Evolutionary conservation across 1,140 invertebrate genomes (phyloP).

Genomic region (Choristoneura fumiferana): DNA sequence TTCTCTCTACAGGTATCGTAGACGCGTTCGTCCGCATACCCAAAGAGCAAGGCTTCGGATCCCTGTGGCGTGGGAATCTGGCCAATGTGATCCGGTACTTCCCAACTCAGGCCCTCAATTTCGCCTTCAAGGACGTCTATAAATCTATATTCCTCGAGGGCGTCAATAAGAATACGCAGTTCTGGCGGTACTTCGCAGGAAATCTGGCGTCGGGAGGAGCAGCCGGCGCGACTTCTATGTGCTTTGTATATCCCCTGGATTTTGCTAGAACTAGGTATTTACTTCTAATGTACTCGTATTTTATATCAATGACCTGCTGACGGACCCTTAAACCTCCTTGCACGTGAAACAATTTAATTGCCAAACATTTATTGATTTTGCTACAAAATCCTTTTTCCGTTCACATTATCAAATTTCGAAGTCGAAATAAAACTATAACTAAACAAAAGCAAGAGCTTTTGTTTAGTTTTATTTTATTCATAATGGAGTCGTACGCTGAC

Average conservation of each 20-base stretch:
- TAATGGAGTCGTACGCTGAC: no score
- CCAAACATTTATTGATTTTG: no score
- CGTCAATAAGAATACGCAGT: slow-evolving; percentile 93
- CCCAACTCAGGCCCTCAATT: slow-evolving; percentile 97
- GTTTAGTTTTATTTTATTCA: no score
- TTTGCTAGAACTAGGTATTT: slow-evolving; percentile 93
- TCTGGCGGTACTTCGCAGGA: slow-evolving; percentile 90
- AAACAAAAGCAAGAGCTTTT: no score
- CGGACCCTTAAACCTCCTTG: no score
- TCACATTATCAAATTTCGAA: no score
- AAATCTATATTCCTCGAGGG: slow-evolving; percentile 91
- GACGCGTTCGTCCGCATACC: slow-evolving; percentile 93
- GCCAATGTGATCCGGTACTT: slow-evolving; percentile 96
- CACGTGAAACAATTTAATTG: no score
- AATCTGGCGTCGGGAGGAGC: slow-evolving; percentile 96
- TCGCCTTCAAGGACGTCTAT: slow-evolving; percentile 96
- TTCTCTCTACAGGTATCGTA: slow-evolving; percentile 83
- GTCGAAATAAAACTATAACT: no score
- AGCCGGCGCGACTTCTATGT: slow-evolving; percentile 95
- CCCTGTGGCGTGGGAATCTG: slow-evolving; percentile 96
- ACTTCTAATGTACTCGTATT: no score
- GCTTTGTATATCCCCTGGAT: slow-evolving; percentile 97
- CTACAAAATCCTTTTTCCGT: no score
- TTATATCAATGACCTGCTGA: no score
- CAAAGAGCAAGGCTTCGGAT: slow-evolving; percentile 90